Evolutionary conservation across 2,797 vertebrate species (phyloP), one percentile per base, ranked within the genome.

Genomic region (Netta rufina): DNA sequence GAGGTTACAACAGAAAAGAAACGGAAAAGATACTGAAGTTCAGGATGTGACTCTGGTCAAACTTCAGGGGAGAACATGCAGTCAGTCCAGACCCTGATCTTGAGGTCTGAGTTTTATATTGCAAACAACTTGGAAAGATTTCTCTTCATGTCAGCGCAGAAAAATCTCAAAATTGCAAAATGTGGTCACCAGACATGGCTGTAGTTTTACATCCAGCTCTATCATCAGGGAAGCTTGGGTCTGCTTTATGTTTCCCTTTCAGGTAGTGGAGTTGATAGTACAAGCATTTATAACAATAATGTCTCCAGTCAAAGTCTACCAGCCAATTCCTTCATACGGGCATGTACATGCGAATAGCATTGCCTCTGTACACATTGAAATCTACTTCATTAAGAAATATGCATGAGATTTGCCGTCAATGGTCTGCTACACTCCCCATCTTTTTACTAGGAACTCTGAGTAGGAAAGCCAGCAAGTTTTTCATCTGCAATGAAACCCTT

Each of bases 131-230:
- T 96, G 94, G 95, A 95, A 89, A 84, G 62, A 60, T 78, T 92
- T 87, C 71, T 93, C 92, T 72, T 75, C 75, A 60, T 89, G 89
- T 97, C 93, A 95, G 93, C 1, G 0, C 56, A 81, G 92, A 96
- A 96, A 58, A 67, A 95, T 95, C 87, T 87, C 75, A 93, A 95
- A 95, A 95, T 69, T 93, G 81, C 86, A 82, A 95, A 95, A 96
- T 94, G 90, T 95, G 90, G 81, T 92, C 78, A 89, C 88, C 90
- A 95, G 93, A 93, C 90, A 76, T 61, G 10, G 66, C 54, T 67
- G 43, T 51, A 91, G 71, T 53, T 92, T 89, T 73, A 81, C 57
- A 81, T 84, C 73, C 75, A 77, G 1, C 85, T 90, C 64, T 74
- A 90, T 89, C 80, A 90, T 77, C 87, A 73, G 80, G 43, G 56